Percentiles rank a stretch among this genome's conserved stretches.
Conservation (phyloP, 2,888 invertebrate species). For the Megalurothrips usitatus region DNA sequence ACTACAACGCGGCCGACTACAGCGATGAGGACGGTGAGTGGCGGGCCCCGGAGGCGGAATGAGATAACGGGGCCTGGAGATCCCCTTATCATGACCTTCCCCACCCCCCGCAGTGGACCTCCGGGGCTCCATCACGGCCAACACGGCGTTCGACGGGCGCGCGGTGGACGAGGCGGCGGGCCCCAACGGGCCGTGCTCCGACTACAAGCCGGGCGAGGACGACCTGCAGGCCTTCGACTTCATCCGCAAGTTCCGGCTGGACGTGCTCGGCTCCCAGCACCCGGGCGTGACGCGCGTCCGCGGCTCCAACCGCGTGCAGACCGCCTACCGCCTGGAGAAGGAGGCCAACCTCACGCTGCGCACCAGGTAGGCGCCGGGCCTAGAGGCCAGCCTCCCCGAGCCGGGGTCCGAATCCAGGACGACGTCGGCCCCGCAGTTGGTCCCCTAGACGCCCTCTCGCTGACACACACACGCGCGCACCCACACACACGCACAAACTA, state of each 20-base stretch:
- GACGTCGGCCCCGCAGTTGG: too few relatives aligned
- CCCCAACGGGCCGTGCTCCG: constrained; percentile 52
- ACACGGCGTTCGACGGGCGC: constrained; percentile 28
- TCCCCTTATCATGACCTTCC: too few relatives aligned
- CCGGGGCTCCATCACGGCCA: constrained; percentile 27
- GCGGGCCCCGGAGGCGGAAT: too few relatives aligned
- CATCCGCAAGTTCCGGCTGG: constrained; percentile 69
- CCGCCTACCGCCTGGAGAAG: constrained; percentile 70
- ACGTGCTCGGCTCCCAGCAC: constrained; percentile 56
- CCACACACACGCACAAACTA: too few relatives aligned
- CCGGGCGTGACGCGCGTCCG: constrained; percentile 65
- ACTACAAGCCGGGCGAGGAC: constrained; percentile 64
- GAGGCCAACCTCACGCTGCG: constrained; percentile 68
- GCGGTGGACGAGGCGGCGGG: constrained; percentile 39
- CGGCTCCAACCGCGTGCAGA: constrained; percentile 73
- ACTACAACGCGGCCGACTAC: constrained; percentile 1
- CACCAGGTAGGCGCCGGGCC: constrained; percentile 51
- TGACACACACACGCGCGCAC: too few relatives aligned
- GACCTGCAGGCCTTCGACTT: constrained; percentile 78
- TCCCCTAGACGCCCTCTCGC: too few relatives aligned
- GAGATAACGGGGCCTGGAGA: too few relatives aligned
- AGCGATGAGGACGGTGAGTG: background rate
- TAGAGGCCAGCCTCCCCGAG: too few relatives aligned
- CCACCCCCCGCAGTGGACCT: constrained; percentile 21
- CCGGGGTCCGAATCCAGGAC: too few relatives aligned